Base-by-base conservation (phyloP, 37 sponge, comb jelly and placozoan genomes). In the Eunapius fragilis region DNA sequence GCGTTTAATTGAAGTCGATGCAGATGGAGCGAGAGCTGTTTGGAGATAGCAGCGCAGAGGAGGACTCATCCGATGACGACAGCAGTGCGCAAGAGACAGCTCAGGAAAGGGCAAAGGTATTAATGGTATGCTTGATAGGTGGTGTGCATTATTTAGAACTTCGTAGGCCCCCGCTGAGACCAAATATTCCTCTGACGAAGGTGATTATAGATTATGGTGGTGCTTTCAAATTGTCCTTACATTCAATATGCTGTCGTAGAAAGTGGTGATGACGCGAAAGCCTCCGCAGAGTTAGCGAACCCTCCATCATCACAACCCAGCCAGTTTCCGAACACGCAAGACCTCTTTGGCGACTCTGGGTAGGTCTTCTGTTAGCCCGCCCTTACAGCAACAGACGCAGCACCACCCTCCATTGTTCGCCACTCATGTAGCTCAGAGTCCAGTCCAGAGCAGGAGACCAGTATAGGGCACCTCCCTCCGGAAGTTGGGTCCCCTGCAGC, bases 291-390 rank as follows among this genome's bases (percentile, higher is more conserved):
- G n/a, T n/a, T n/a, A n/a, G n/a, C n/a, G 27, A 24, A 3, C 6
- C 67, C 4, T 45, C 9, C 47, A 45, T 4, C 9, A 4, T 45
- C 47, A 9, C 71, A 70, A 28, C 71, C 71, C 26, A 28, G 28
- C 68, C 82, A 67, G 34, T 69, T 69, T 33, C 69, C 69, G 24
- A 78, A 28, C 71, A 80, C 84, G 19, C 80, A 84, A 67, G 80
- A 89, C 32, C 74, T 89, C 1, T 89, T 89, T 67, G 89, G 89
- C 78, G 77, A 82, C 1, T 84, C 89, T 3, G 82, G 78, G 78
- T 89, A 72, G 37, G 89, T 77, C n/a, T n/a, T n/a, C n/a, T n/a
- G n/a, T n/a, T n/a, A n/a, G n/a, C n/a, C n/a, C n/a, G n/a, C n/a
- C n/a, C n/a, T 67, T 25, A 25, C 31, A 9, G 37, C 24, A 58